Evolutionary conservation across 2,113 vertebrate species (phyloP).

Genomic region (Dromiciops gliroides): DNA sequence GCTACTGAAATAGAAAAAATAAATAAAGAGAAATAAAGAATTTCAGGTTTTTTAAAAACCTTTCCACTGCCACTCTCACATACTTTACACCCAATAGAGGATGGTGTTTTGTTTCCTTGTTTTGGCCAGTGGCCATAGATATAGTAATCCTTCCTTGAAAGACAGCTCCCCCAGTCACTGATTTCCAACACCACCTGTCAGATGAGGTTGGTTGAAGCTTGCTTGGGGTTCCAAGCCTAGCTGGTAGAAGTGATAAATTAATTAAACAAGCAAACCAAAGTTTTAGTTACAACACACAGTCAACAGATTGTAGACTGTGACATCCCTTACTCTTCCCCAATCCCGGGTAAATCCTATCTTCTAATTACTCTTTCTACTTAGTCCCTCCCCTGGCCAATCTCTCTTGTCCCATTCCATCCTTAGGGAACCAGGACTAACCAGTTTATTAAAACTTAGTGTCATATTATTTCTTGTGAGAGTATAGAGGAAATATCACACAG

Average conservation of each 20-base stretch:
- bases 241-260: not conserved
- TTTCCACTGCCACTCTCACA: not conserved
- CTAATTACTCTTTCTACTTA: not conserved
- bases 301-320: not conserved
- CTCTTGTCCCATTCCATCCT: not conserved
- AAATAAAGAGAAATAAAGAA: no score
- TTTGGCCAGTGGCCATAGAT: not conserved
- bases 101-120: not conserved
- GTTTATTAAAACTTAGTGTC: not conserved
- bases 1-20: no score
- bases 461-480: not conserved
- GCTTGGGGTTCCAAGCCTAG: not conserved
- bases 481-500: not conserved
- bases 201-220: not conserved
- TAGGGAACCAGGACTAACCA: not conserved
- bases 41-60: not conserved
- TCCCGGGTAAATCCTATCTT: not conserved
- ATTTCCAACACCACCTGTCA: not conserved
- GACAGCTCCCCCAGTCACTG: not conserved
- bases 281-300: not conserved
- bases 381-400: not conserved
- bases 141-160: not conserved
- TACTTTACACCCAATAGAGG: not conserved
- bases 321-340: not conserved
- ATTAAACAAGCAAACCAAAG: not conserved